These are phyloP conservation scores for Propithecus coquereli DNA, from an alignment of 2,113 vertebrate species.

Conservation along the genomic window DNA sequence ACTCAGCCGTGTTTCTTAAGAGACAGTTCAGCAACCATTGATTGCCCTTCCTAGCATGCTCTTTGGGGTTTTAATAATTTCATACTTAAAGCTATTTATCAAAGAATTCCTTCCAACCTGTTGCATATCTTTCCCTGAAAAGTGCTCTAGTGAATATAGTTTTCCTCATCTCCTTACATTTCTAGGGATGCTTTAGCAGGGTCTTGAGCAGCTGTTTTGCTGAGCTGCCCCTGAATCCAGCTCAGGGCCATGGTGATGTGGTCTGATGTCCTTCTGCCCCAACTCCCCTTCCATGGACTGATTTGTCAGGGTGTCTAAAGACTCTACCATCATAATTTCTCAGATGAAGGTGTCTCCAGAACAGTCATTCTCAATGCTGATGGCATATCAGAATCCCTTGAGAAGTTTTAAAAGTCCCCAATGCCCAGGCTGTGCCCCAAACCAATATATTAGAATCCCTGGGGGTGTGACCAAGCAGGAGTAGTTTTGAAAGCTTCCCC, in stretches of 20 bases:
- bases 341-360: not conserved
- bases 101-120: not conserved
- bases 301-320: not conserved
- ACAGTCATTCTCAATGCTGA: not conserved
- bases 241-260: not conserved
- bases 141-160: not conserved
- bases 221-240: not conserved
- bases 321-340: not conserved
- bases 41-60: not conserved
- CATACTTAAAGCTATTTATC: not conserved
- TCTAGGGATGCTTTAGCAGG: not conserved
- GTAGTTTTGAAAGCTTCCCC: not conserved
- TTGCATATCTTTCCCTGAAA: not conserved
- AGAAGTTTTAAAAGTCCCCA: not conserved
- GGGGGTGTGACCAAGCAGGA: not conserved
- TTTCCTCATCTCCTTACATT: not conserved
- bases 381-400: not conserved
- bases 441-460: not conserved
- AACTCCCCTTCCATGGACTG: not conserved
- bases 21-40: not conserved
- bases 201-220: not conserved
- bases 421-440: not conserved
- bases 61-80: not conserved
- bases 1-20: not conserved
- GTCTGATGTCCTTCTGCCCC: not conserved